Evolutionary conservation across 2,797 vertebrate species (phyloP), one percentile per base, ranked within the genome.

Genomic region (Sarcophilus harrisii): DNA sequence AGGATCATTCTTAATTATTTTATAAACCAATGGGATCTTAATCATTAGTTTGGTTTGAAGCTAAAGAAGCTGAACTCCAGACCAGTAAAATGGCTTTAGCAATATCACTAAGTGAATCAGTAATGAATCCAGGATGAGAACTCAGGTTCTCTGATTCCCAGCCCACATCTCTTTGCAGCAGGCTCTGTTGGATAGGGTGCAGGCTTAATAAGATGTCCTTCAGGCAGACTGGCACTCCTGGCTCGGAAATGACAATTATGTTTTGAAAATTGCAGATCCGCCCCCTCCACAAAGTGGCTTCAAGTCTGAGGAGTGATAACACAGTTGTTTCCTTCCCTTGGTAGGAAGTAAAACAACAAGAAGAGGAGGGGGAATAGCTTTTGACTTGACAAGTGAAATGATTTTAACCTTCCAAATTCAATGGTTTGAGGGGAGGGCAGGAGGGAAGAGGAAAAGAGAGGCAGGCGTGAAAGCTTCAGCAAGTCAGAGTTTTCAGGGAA

Each of bases 401-500:
- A 93, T 95, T 94, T 96, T 96, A 96, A 62, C 95, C 96, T 96
- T 96, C 91, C 49, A 91, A 29, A 91, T 97, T 59, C 97, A 94
- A 62, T 95, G 94, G 96, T 96, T 96, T 92, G 92, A 38, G 0
- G 95, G 29, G 87, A 93, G 14, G 92, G 62, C 28, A 59, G 57
- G 81, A 57, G 38, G 89, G 87, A 30, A 81, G 93, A 90, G 95
- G 91, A 92, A 95, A 91, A 93, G 38, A 95, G 91, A 97, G 16
- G 30, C 59, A 87, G 4, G 60, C 3, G 4, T 60, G 38, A 93
- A 54, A 49, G 94, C 94, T 95, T 94, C 90, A 90, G 91, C 14
- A 21, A 98, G 96, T 58, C 95, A 92, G 95, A 95, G 95, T 96
- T 95, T 96, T 59, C 66, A 8, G 66, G 94, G 96, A 98, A 98